Conservation (phyloP, 2,888 invertebrate species). For the Mellilla xanthometata region DNA sequence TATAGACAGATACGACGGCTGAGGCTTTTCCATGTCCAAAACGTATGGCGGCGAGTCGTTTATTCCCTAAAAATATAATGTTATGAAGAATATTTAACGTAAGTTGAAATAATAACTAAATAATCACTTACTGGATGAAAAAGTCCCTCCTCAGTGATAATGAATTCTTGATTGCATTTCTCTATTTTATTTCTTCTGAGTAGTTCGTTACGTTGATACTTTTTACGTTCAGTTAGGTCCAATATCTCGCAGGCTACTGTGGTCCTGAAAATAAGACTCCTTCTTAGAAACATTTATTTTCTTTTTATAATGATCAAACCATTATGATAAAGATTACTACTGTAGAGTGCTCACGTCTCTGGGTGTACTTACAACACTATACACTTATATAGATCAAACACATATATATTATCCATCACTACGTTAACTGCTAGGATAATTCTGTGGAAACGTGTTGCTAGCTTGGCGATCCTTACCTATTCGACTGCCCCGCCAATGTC, state of each 20-base stretch:
- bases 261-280: conserved; percentile 45
- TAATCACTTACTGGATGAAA: conserved; percentile 50
- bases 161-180: conserved; percentile 70
- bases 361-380: too few relatives aligned
- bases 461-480: too few relatives aligned
- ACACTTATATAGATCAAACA: too few relatives aligned
- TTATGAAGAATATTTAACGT: neutral
- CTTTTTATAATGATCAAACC: too few relatives aligned
- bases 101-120: conserved; percentile 25
- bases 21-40: conserved; percentile 59
- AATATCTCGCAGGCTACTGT: conserved; percentile 70
- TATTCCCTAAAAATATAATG: conserved; percentile 49
- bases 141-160: conserved; percentile 67
- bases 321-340: too few relatives aligned
- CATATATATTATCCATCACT: too few relatives aligned
- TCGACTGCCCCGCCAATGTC: too few relatives aligned
- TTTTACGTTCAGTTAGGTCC: conserved; percentile 63
- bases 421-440: too few relatives aligned
- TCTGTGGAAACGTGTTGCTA: too few relatives aligned
- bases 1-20: conserved; percentile 62
- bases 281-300: too few relatives aligned
- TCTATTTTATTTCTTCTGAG: conserved; percentile 59
- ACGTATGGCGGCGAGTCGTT: conserved; percentile 72
- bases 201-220: conserved; percentile 63
- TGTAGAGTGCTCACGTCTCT: too few relatives aligned